phyloP scores from a whole-genome alignment of 1,140 invertebrate species.

The Danaus plexippus region DNA sequence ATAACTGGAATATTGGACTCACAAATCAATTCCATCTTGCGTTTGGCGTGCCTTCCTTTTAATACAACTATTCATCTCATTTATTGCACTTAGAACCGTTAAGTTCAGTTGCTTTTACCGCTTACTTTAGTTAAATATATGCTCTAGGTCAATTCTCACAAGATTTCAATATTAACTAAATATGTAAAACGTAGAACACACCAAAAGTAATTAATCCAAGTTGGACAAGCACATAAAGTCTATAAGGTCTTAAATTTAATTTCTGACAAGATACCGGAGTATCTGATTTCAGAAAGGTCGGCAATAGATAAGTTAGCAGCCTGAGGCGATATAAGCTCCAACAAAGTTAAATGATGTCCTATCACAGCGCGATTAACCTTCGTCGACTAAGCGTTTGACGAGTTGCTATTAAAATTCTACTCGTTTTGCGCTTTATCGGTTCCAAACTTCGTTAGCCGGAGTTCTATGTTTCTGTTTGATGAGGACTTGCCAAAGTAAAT shows the following conservation, averaged over 20 bases:
- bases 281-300: too few species aligned
- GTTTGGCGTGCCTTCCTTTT: slow-evolving; percentile 9
- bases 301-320: too few species aligned
- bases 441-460: slow-evolving; percentile 23
- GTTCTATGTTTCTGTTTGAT: slow-evolving; percentile 32
- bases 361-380: slow-evolving; percentile 11
- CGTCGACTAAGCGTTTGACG: slow-evolving; percentile 13
- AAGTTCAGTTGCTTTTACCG: too few species aligned
- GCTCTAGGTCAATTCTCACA: too few species aligned
- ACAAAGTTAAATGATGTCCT: not conserved
- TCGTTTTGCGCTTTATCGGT: slow-evolving; percentile 25
- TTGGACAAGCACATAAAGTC: too few species aligned
- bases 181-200: too few species aligned
- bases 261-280: too few species aligned
- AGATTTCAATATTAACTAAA: too few species aligned
- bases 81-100: not conserved
- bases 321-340: too few species aligned
- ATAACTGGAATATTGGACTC: slow-evolving; percentile 20
- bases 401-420: slow-evolving; percentile 23
- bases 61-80: slow-evolving; percentile 7
- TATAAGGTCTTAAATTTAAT: too few species aligned
- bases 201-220: too few species aligned
- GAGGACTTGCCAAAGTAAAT: slow-evolving; percentile 27
- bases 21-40: slow-evolving; percentile 26
- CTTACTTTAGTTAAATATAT: too few species aligned